These are phyloP conservation scores for Urocyon cinereoargenteus DNA, from an alignment of 2,797 vertebrate species.

Conservation along the genomic window DNA sequence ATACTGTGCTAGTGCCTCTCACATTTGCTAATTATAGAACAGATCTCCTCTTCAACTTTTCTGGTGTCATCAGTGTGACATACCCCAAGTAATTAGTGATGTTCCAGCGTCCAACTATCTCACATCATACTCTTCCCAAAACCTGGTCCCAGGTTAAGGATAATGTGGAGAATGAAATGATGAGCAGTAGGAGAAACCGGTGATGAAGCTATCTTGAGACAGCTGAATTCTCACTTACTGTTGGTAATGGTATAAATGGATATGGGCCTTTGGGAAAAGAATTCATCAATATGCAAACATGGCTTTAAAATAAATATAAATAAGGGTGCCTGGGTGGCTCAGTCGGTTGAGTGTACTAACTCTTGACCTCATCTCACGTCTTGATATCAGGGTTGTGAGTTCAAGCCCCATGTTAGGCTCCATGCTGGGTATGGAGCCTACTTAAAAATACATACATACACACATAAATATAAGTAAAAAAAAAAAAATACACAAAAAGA, in stretches of 20 bases:
- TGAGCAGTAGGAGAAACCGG: not conserved
- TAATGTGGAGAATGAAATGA: not conserved
- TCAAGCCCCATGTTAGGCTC: not conserved
- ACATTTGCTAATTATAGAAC: constrained; percentile 9
- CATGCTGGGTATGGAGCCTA: not conserved
- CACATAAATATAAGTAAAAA: constrained; percentile 27
- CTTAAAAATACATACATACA: not conserved
- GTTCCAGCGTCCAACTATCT: not conserved
- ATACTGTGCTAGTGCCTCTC: not conserved
- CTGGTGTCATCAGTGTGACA: not conserved
- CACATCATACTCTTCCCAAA: not conserved
- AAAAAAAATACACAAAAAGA: not conserved
- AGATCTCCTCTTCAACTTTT: not conserved
- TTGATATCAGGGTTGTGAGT: not conserved
- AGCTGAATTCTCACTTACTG: not conserved
- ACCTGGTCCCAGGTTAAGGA: not conserved
- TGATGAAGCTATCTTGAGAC: not conserved
- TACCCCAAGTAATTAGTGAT: not conserved
- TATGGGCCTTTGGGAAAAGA: not conserved
- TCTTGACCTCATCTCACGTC: too few species aligned
- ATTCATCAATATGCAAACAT: not conserved
- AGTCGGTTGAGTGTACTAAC: too few species aligned
- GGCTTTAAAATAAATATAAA: not conserved
- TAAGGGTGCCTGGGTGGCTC: too few species aligned
- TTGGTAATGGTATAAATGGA: not conserved